These are phyloP conservation scores for Pseudolaguvia tuberculata DNA, from an alignment of 2,113 vertebrate species.

Conservation along the genomic window DNA sequence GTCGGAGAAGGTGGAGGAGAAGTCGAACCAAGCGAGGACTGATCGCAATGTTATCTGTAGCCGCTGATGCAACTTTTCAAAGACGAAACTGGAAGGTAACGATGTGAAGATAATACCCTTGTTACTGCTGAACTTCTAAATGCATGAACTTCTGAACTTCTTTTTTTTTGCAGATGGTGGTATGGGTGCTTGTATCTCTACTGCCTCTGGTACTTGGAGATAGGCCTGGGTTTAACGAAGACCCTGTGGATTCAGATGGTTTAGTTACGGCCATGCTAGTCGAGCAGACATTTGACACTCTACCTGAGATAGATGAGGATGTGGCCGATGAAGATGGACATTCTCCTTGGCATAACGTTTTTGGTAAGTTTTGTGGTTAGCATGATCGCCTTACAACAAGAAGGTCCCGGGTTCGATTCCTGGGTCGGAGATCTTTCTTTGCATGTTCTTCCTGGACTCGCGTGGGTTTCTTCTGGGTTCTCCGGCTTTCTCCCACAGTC, in stretches of 20 bases:
- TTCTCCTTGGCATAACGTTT: slow-evolving; percentile 62
- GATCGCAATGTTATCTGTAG: slow-evolving; percentile 48
- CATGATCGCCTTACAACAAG: too few species aligned
- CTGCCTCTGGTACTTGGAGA: slow-evolving; percentile 66
- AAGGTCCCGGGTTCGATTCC: too few species aligned
- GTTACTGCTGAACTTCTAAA: slow-evolving; percentile 4
- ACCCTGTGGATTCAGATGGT: slow-evolving; percentile 49
- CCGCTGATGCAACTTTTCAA: slow-evolving; percentile 51
- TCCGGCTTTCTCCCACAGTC: too few species aligned
- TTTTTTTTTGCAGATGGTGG: slow-evolving; percentile 59
- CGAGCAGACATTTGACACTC: slow-evolving; percentile 55
- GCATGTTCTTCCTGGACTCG: too few species aligned
- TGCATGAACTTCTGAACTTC: slow-evolving; percentile 4
- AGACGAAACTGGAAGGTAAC: slow-evolving; percentile 53
- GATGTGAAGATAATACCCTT: not conserved
- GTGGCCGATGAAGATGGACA: slow-evolving; percentile 52
- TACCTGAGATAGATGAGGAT: slow-evolving; percentile 61
- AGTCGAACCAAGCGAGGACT: slow-evolving; percentile 51
- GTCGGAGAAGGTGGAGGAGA: slow-evolving; percentile 62
- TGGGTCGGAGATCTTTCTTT: too few species aligned
- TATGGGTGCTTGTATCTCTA: slow-evolving; percentile 67
- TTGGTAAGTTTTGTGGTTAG: slow-evolving; percentile 57
- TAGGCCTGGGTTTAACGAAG: slow-evolving; percentile 51
- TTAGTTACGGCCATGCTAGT: slow-evolving; percentile 55
- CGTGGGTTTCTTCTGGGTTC: too few species aligned